Evolutionary conservation across 2,888 invertebrate species (phyloP).

Genomic region (Aleiodes testaceus): DNA sequence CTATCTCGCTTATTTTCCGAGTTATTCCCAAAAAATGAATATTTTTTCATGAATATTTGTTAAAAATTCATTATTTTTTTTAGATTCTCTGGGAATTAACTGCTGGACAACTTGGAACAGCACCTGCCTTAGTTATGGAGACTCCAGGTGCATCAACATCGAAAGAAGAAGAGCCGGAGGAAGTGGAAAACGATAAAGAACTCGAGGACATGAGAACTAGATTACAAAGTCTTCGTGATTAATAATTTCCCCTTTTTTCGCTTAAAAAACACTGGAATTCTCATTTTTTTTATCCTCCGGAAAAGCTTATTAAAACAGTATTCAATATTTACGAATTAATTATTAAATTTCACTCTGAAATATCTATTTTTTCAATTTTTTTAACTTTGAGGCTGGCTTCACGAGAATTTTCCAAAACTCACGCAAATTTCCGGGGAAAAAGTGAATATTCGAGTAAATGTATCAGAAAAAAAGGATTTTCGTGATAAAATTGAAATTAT

Average conservation of each 20-base stretch:
- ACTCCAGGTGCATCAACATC: constrained; percentile 76
- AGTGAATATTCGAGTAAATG: too few species aligned
- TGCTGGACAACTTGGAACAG: constrained; percentile 92
- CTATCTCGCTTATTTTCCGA: neutral
- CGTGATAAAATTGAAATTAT: too few species aligned
- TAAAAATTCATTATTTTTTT: constrained; percentile 24
- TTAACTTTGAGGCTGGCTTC: constrained; percentile 33
- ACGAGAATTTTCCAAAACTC: too few species aligned
- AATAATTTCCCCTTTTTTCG: constrained; percentile 66
- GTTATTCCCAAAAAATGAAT: too few species aligned
- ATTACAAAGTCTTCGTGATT: constrained; percentile 90
- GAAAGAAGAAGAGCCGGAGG: constrained; percentile 77
- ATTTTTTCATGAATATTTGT: constrained; percentile 8
- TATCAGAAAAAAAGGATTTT: too few species aligned
- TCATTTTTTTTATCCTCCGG: neutral
- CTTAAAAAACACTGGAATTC: neutral
- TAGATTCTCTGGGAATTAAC: constrained; percentile 91
- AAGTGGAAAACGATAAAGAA: constrained; percentile 83
- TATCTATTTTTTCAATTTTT: neutral
- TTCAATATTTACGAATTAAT: constrained; percentile 18
- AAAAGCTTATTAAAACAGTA: constrained; percentile 13
- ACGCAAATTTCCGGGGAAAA: too few species aligned
- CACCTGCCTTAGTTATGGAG: constrained; percentile 86
- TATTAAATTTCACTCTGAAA: constrained; percentile 12
- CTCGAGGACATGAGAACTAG: constrained; percentile 94